Base-by-base conservation (phyloP, 2,888 invertebrate species). In the Drosophila leonis region DNA sequence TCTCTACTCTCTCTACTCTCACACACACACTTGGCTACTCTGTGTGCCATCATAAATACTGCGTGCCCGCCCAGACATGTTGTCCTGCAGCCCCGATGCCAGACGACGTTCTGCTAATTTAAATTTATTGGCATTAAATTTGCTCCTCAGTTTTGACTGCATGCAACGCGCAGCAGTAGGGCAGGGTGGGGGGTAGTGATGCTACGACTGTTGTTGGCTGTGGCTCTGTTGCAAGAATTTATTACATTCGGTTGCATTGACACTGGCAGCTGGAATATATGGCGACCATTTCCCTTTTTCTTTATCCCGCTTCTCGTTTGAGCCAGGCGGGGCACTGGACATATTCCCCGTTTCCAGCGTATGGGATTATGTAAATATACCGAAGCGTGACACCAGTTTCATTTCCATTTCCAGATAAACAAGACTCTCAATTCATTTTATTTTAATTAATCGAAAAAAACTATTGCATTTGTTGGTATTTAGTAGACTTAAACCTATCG, bases 61-160 rank as follows among this genome's bases (percentile, higher is more conserved):
- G 72, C 63, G 55, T 62, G 66, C 55, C 64, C 20, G 20, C 27
- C 41, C 80, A 84, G 83, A 88, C 83, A 75, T 75, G 75, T 68
- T 75, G 65, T 55, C 31, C 27, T 78, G 80, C 67, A 73, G 68
- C 66, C 78, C 78, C 65, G 71, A 51, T 65, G 52, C 63, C 65
- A 76, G 77, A 60, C 73, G 71, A 77, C 73, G 67, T 70, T 80
- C 51, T 66, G 80, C 89, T 87, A 87, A 87, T 87, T 89, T 87
- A 83, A 87, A 87, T 87, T 87, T 87, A 87, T 87, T 87, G 90
- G 82, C 84, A 87, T 89, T 65, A 83, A 87, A 90, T 88, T 85
- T 88, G 69, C 68, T 65, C 57, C 78, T 78, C 61, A 42, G 52
- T 52, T 74, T 60, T 65, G 70, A 44, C 48, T 48, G 69, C 62